phyloP scores from a whole-genome alignment of 2,797 vertebrate genomes.

The Hybognathus amarus region DNA sequence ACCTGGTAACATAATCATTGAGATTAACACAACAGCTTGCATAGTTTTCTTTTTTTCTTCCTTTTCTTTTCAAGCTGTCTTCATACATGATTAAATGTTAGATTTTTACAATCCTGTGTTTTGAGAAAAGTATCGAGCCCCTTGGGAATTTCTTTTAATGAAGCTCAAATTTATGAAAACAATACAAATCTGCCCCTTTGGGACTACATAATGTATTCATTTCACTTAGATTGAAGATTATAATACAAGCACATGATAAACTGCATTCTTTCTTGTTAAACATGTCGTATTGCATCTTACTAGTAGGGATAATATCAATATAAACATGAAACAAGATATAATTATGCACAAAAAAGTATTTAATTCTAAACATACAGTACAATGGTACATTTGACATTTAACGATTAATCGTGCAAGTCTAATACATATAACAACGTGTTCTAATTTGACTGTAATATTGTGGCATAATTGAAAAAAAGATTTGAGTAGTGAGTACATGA shows the following conservation, averaged over 20 bases:
- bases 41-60: conserved; percentile 36
- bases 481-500: too few species aligned
- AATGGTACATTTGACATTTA: too few species aligned
- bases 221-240: background rate
- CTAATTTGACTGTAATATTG: too few species aligned
- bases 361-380: too few species aligned
- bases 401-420: too few species aligned
- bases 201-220: background rate
- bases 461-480: too few species aligned
- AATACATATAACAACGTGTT: too few species aligned
- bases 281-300: background rate
- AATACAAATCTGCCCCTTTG: conserved; percentile 18
- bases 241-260: conserved; percentile 1
- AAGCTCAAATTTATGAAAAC: conserved; percentile 54
- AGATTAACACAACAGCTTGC: conserved; percentile 58
- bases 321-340: background rate
- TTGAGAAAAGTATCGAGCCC: conserved; percentile 47
- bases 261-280: background rate
- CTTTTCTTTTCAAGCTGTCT: conserved; percentile 43
- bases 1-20: conserved; percentile 61
- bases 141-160: conserved; percentile 37
- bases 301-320: background rate
- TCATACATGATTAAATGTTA: conserved; percentile 69
- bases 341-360: background rate
- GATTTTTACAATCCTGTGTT: conserved; percentile 64